Base-by-base conservation (phyloP, 2,797 vertebrate genomes). In the Rhincodon typus region DNA sequence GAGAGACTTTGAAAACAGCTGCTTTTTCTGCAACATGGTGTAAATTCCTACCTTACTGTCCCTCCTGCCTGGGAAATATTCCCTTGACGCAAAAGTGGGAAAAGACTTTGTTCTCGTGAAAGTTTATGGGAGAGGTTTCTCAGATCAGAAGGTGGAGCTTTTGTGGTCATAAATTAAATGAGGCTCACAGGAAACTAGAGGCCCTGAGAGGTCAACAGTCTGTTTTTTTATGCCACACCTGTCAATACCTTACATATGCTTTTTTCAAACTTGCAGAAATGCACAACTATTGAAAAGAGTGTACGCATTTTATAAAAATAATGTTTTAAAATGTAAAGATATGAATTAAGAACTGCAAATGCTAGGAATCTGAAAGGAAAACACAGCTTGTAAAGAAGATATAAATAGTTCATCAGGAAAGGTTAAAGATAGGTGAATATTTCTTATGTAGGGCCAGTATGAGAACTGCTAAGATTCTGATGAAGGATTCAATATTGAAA, bases 1-100 rank as follows among this genome's bases (percentile, higher is more conserved):
- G 66, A 69, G 21, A 13, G 62, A 38, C 90, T 67, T n/a, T 95
- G 70, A 77, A 77, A 77, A 72, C 94, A 95, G 69, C 70, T 53
- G 94, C 27, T 95, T 95, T 67, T 72, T 95, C 46, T 95, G 23
- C 74, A 53, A 30, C 25, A 72, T 4, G 15, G 38, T 25, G 57
- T 74, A 50, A 95, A 95, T 95, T 95, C 94, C 94, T 70, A 95
- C 70, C 70, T 38, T n/a, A 95, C 23, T 30, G 70, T 95, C 62
- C 94, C 69, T 53, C 38, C 94, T 50, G 69, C 25, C 94, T 53
- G 27, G 70, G 42, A n/a, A 95, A 66, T 50, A 34, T 46, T 77
- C 94, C 46, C 67, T 72, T 2, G 70, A 74, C 46, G 53, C 94
- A 50, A 95, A 77, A 74, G 94, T 72, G 70, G 69, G 70, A 77